A percentile compares a stretch with the other conserved stretches of the same genome.
phyloP scores from a whole-genome alignment of 2,888 invertebrate species.

The Masnerella sp. region DNA sequence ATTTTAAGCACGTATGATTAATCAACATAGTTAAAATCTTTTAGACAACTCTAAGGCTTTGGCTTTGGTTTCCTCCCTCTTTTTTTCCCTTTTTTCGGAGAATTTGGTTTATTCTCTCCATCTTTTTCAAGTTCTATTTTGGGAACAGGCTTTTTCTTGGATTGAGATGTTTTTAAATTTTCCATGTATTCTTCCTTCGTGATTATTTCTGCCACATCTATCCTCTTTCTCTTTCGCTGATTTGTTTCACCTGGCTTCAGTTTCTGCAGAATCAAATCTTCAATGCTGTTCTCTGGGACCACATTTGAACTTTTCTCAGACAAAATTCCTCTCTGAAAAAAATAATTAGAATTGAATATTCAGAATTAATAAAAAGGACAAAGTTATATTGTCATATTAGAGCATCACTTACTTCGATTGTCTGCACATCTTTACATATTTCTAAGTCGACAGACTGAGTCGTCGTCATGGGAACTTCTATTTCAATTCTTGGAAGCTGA shows the following conservation, averaged over 20 bases:
- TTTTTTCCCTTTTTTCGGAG: not conserved
- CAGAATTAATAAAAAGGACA: no score
- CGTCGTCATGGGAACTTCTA: not conserved
- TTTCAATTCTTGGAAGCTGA: not conserved
- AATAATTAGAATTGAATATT: no score
- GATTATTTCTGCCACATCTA: conserved; percentile 13
- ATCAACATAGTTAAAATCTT: no score
- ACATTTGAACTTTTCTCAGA: not conserved
- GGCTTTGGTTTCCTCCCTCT: conserved; percentile 8
- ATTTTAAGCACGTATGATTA: no score
- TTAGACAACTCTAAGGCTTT: not conserved
- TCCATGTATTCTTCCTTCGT: conserved; percentile 12
- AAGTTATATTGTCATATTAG: not conserved
- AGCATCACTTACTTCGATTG: not conserved
- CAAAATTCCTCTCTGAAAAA: not conserved
- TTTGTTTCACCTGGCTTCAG: not conserved
- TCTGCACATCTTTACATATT: not conserved
- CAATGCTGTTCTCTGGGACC: not conserved
- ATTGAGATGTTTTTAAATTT: not conserved
- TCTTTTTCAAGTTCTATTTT: not conserved
- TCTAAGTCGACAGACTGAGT: not conserved
- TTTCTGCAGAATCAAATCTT: conserved; percentile 8
- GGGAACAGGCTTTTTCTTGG: not conserved
- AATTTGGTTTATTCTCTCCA: not conserved
- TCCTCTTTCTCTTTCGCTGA: conserved; percentile 1